phyloP scores from a whole-genome alignment of 2,797 vertebrate genomes.

The Chiloscyllium punctatum region DNA sequence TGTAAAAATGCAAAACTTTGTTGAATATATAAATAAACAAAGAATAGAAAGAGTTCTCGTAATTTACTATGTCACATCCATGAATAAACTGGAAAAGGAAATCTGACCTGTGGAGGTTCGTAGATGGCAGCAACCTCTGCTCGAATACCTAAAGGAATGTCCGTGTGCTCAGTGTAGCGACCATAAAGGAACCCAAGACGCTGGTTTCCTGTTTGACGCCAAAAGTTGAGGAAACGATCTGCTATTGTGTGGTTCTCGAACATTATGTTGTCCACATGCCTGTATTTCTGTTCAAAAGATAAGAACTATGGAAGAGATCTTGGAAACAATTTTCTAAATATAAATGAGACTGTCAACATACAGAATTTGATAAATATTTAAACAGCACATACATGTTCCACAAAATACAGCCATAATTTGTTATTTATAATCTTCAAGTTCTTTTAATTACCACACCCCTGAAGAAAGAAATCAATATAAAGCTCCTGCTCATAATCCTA shows the following conservation, averaged over 20 bases:
- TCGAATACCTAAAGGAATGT: slow-evolving; percentile 91
- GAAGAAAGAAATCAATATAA: not conserved
- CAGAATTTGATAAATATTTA: not conserved
- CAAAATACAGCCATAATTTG: not conserved
- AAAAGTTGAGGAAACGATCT: slow-evolving; percentile 96
- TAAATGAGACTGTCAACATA: not conserved
- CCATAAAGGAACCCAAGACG: slow-evolving; percentile 89
- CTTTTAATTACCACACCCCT: not conserved
- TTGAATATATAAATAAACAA: not conserved
- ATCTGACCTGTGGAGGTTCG: slow-evolving; percentile 86
- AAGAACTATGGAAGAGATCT: not conserved
- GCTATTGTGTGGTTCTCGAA: slow-evolving; percentile 98
- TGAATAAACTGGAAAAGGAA: not conserved
- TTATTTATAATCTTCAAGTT: not conserved
- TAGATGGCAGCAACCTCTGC: slow-evolving; percentile 96
- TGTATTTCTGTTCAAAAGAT: slow-evolving; percentile 79
- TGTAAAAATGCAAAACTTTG: not conserved
- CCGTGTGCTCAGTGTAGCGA: slow-evolving; percentile 90
- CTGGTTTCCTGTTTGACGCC: slow-evolving; percentile 95
- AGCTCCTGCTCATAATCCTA: not conserved
- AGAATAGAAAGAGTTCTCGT: not conserved
- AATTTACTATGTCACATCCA: no score
- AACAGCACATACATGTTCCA: not conserved
- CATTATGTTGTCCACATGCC: slow-evolving; percentile 99
- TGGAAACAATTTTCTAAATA: not conserved